These are phyloP conservation scores for Glyphotaelius pellucidus DNA, from an alignment of 2,888 invertebrate genomes.

Conservation along the genomic window DNA sequence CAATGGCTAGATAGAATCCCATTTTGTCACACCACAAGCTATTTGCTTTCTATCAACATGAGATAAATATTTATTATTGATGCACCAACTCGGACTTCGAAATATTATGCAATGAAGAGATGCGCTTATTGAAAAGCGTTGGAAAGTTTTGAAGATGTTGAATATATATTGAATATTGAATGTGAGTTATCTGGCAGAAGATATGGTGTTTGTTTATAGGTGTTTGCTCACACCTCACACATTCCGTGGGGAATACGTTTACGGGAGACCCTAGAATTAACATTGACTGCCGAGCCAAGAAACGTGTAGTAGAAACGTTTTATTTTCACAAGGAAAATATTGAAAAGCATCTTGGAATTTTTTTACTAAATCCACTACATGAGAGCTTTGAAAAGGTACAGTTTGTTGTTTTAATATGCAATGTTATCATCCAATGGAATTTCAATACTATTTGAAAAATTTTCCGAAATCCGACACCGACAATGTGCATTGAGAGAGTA, in stretches of 20 bases:
- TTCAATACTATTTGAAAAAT: too few relatives aligned
- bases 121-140: background rate
- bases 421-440: too few relatives aligned
- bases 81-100: background rate
- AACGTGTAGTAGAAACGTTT: background rate
- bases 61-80: background rate
- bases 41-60: background rate
- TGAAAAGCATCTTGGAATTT: background rate
- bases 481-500: too few relatives aligned
- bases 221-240: background rate
- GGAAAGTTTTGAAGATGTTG: background rate
- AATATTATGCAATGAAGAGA: background rate
- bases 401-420: too few relatives aligned
- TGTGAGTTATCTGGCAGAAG: background rate
- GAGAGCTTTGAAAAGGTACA: too few relatives aligned
- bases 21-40: too few relatives aligned
- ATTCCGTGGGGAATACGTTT: background rate
- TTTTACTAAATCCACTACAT: background rate
- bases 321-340: background rate
- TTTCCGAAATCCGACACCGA: too few relatives aligned
- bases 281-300: background rate
- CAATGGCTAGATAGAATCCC: too few relatives aligned
- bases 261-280: background rate
- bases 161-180: background rate
- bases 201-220: background rate